Percentiles rank a stretch among this genome's conserved stretches.
Conservation (phyloP, 1,140 invertebrate species). For the Polypedilum vanderplanki region DNA sequence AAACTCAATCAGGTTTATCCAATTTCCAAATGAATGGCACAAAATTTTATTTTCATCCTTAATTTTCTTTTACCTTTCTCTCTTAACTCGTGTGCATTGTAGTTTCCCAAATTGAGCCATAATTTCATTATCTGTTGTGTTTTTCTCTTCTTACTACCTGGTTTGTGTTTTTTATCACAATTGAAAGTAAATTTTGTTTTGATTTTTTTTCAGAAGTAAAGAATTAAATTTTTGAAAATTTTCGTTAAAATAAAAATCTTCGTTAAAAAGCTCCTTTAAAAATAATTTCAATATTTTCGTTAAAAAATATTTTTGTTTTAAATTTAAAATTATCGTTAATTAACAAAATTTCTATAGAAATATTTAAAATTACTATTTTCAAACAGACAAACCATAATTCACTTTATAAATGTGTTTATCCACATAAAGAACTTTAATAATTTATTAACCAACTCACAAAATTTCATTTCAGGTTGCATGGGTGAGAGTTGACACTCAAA, state of each 20-base stretch:
- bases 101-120: not conserved
- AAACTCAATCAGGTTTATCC: conserved; percentile 11
- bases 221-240: not conserved
- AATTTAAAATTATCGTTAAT: too few relatives aligned
- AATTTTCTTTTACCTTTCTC: not conserved
- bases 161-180: not conserved
- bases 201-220: not conserved
- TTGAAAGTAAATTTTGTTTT: not conserved
- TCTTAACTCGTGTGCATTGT: not conserved
- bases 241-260: not conserved
- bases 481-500: conserved; percentile 85
- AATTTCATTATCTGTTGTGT: conserved; percentile 10
- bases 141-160: not conserved
- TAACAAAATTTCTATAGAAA: too few relatives aligned
- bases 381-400: not conserved
- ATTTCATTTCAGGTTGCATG: conserved; percentile 67
- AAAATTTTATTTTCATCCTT: not conserved
- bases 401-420: conserved; percentile 27
- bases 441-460: not conserved
- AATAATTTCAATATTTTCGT: not conserved
- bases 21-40: not conserved
- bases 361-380: not conserved
- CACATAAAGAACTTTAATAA: not conserved
- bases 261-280: not conserved
- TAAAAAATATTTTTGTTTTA: too few relatives aligned